A percentile compares a stretch with the other conserved stretches of the same genome.
Conservation (phyloP, 2,113 vertebrate genomes). For the Riparia riparia region DNA sequence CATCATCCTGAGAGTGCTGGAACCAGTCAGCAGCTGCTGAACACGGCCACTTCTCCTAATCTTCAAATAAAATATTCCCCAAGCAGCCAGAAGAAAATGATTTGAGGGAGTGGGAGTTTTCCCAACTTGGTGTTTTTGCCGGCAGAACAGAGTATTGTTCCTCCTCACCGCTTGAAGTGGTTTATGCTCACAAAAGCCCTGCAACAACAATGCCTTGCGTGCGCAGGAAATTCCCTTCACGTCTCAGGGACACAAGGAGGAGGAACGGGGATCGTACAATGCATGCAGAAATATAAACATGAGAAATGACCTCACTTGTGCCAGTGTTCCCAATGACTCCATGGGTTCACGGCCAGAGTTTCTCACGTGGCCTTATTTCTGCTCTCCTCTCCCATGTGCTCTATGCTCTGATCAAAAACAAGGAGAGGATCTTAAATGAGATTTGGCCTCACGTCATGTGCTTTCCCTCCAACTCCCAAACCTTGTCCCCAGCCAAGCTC, state of each 20-base stretch:
- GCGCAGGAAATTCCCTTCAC: slow-evolving; percentile 15
- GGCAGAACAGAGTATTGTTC: neutral
- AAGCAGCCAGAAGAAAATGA: neutral
- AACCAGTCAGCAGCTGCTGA: neutral
- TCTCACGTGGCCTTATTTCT: neutral
- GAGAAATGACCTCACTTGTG: slow-evolving; percentile 34
- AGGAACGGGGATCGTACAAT: neutral
- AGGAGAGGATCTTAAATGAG: neutral
- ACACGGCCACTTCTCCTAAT: neutral
- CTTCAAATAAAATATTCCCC: neutral
- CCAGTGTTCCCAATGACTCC: neutral
- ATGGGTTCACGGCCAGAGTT: neutral
- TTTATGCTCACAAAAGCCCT: slow-evolving; percentile 24
- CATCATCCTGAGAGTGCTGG: neutral
- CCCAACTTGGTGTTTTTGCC: neutral
- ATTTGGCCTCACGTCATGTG: neutral
- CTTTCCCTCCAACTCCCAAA: neutral
- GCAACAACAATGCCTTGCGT: neutral
- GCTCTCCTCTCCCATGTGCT: neutral
- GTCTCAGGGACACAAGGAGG: neutral
- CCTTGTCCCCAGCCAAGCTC: neutral
- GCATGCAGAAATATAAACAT: slow-evolving; percentile 18
- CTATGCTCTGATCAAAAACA: neutral
- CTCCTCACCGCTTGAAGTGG: neutral
- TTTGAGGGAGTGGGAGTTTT: slow-evolving; percentile 13